phyloP scores from a whole-genome alignment of 92 coral and sea anemone species.

The Desmophyllum pertusum region DNA sequence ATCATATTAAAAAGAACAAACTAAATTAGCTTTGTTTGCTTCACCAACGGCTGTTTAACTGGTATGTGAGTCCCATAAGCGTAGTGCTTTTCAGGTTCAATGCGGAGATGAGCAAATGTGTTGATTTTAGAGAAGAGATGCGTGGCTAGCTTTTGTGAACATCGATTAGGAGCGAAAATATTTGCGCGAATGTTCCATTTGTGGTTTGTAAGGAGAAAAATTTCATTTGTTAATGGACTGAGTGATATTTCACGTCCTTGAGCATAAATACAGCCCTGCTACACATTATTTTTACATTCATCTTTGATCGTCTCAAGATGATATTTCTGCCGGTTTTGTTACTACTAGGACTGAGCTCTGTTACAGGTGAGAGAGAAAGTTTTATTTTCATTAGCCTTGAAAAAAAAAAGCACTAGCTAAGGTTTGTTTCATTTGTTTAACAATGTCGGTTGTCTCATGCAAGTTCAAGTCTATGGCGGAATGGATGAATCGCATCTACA shows the following conservation, averaged over 20 bases:
- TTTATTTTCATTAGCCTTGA: neutral
- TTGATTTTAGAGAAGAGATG: neutral
- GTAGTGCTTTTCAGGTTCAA: neutral
- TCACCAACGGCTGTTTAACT: slow-evolving; percentile 4
- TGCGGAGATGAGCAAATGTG: neutral
- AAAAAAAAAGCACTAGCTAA: neutral
- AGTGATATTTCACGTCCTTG: too few species aligned
- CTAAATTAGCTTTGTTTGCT: neutral
- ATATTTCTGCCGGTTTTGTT: neutral
- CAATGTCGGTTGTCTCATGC: neutral
- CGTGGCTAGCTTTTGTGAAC: neutral
- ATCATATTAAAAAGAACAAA: neutral
- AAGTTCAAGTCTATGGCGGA: too few species aligned
- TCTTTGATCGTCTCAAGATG: slow-evolving; percentile 14
- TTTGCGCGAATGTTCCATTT: neutral
- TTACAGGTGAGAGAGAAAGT: slow-evolving; percentile 3
- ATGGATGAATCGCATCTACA: too few species aligned
- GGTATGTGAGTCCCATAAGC: neutral
- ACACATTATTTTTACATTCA: neutral
- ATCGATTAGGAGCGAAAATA: neutral
- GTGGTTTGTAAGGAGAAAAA: neutral
- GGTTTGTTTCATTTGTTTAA: neutral
- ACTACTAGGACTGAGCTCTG: neutral
- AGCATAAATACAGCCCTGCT: neutral
- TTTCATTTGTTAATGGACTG: neutral